Conservation (phyloP, 2,888 invertebrate species). For the Rotaria macrura region DNA sequence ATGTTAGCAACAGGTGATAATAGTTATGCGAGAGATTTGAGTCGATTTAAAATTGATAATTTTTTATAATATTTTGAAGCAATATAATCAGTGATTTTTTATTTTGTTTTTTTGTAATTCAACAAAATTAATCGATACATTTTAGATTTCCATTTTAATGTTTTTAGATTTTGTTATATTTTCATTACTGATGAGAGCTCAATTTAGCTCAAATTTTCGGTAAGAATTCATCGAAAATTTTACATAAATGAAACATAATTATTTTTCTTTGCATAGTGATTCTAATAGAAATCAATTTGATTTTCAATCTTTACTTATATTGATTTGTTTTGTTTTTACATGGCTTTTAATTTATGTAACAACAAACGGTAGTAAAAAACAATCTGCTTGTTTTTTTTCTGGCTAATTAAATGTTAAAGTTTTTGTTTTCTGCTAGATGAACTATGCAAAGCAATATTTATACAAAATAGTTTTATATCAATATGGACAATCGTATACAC, state of each 20-base stretch:
- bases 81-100: too few species aligned
- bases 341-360: neutral
- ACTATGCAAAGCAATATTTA: slow-evolving; percentile 11
- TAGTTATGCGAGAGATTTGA: neutral
- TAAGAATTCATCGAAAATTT: neutral
- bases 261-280: neutral
- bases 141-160: too few species aligned
- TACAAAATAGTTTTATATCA: slow-evolving; percentile 1
- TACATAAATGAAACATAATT: neutral
- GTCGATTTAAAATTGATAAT: neutral
- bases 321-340: neutral
- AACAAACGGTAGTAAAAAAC: neutral
- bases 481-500: neutral
- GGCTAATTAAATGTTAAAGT: neutral
- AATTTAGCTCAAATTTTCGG: neutral
- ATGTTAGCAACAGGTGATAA: neutral
- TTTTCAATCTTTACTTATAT: neutral
- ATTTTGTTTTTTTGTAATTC: too few species aligned
- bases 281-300: neutral
- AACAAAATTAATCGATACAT: too few species aligned
- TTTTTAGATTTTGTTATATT: neutral
- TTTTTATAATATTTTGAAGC: neutral
- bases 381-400: neutral
- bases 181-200: neutral
- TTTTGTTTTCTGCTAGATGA: neutral